Evolutionary conservation across 1,140 invertebrate genomes (phyloP), one percentile per base, ranked within the genome.

Genomic region (Caenorhabditis remanei): DNA sequence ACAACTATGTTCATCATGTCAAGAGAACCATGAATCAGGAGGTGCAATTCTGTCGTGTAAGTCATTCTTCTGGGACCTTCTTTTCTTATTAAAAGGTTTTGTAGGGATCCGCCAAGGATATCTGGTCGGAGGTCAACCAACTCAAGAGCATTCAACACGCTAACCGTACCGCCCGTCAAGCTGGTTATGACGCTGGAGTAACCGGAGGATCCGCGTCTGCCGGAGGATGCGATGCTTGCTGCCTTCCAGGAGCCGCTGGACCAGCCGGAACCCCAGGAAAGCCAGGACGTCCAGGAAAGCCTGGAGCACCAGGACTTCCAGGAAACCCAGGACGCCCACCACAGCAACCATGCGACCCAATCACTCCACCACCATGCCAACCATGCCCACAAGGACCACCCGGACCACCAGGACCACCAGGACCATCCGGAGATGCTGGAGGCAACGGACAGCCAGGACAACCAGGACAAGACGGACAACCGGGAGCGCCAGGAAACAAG

Each of bases 111-210:
- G 89, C 89, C 58, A 89, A 89, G 71, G 89, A 89, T 50, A 89
- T 89, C 85, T 89, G 89, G 89, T 65, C 87, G n/a, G 89, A 89
- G 87, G 88, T 89, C 41, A 79, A 89, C 63, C 79, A 88, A 40
- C 88, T 89, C 82, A 89, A 89, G 84, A 88, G 61, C 71, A 85
- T 89, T 11, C 88, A 89, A 48, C 56, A 79, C 71, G 87, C 88
- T 32, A 89, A 89, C 89, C 53, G 89, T 48, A 89, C 89, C 48
- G 87, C 87, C 84, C 89, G 89, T 89, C 89, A 89, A 85, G 84
- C 89, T 56, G 89, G 89, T 65, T 89, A 89, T 85, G 88, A 89
- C 58, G 58, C 56, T 46, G 88, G 87, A 61, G 88, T 89, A 6
- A 84, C 19, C 40, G 88, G 88, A 85, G 87, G 87, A 56, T 48